These are phyloP conservation scores for Synergus itoensis DNA, from an alignment of 2,888 invertebrate species.

Conservation along the genomic window DNA sequence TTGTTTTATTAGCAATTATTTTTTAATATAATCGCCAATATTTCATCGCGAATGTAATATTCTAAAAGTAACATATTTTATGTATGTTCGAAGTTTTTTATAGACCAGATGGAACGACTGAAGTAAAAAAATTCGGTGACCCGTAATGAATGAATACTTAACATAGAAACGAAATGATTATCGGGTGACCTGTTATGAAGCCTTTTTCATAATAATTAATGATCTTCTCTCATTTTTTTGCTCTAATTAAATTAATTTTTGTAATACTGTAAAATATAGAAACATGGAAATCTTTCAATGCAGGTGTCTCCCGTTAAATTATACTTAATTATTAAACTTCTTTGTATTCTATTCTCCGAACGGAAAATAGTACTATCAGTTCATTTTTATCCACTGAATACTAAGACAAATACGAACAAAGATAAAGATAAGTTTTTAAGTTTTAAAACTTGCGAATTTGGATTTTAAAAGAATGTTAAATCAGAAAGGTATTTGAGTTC, in stretches of 20 bases:
- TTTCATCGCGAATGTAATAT: conserved; percentile 41
- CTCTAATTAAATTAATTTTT: neutral
- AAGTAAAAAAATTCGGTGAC: neutral
- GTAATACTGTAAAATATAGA: neutral
- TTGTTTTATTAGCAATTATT: neutral
- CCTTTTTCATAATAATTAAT: neutral
- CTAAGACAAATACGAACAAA: too few species aligned
- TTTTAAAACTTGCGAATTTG: neutral
- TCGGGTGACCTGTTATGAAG: neutral
- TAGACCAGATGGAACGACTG: neutral
- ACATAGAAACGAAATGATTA: conserved; percentile 6
- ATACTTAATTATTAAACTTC: neutral
- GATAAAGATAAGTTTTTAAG: too few species aligned
- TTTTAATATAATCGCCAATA: neutral
- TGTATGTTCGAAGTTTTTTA: neutral
- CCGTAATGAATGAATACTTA: neutral
- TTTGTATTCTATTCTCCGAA: neutral
- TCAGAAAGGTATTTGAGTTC: neutral
- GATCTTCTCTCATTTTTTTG: neutral
- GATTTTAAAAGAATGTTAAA: neutral
- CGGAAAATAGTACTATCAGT: neutral
- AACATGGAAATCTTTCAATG: neutral
- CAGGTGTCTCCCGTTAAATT: neutral
- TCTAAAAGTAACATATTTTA: neutral
- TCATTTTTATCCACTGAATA: too few species aligned